phyloP scores from a whole-genome alignment of 2,113 vertebrate species.

The Alces alces region DNA sequence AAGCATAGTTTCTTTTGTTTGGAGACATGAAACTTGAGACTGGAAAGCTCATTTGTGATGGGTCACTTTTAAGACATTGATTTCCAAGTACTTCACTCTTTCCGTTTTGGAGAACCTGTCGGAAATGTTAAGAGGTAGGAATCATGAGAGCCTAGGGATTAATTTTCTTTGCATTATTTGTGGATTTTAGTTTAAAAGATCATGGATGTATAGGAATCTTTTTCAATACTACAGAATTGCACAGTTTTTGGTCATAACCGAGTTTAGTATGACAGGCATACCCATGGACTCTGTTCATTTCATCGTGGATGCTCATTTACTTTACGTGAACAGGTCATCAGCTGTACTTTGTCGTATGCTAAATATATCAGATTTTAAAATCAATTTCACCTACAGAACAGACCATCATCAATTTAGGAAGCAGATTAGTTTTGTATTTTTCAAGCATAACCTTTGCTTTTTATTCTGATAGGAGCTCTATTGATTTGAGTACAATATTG shows the following conservation, averaged over 20 bases:
- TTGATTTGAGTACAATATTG: slow-evolving; percentile 5
- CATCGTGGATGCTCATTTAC: background rate
- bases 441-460: slow-evolving; percentile 45
- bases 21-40: background rate
- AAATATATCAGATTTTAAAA: background rate
- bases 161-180: background rate
- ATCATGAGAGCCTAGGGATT: background rate
- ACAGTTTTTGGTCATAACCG: background rate
- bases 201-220: background rate
- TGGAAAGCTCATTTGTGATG: background rate
- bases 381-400: background rate
- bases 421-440: slow-evolving; percentile 53
- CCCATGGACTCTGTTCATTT: background rate
- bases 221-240: background rate
- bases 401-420: slow-evolving; percentile 46
- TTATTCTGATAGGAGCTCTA: background rate
- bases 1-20: background rate
- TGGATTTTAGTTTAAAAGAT: background rate
- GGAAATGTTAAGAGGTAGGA: background rate
- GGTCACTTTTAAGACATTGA: background rate
- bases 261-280: background rate
- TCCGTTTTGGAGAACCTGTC: background rate
- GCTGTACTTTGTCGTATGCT: background rate
- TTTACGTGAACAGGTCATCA: background rate
- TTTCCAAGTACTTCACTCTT: background rate